phyloP scores from a whole-genome alignment of 2,888 invertebrate species.

The Drymonia ruficornis region DNA sequence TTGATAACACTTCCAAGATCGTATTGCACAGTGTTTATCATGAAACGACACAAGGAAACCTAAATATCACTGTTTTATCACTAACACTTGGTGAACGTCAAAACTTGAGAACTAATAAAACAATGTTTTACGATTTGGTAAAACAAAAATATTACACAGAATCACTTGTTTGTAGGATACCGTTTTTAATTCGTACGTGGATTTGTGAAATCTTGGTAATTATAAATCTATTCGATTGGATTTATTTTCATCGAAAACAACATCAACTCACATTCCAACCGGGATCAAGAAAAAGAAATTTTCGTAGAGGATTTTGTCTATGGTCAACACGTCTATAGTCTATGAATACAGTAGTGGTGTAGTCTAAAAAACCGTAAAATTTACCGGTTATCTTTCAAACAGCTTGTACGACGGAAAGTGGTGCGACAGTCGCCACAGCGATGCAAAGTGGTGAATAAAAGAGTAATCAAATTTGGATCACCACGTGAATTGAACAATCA shows the following conservation, averaged over 20 bases:
- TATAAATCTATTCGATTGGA: constrained; percentile 62
- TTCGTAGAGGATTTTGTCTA: constrained; percentile 48
- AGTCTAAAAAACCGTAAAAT: neutral
- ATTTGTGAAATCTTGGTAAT: constrained; percentile 38
- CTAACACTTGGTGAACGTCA: constrained; percentile 63
- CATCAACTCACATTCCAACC: constrained; percentile 80
- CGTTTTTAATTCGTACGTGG: constrained; percentile 44
- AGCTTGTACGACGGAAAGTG: too few relatives aligned
- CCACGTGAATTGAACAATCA: too few relatives aligned
- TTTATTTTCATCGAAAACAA: constrained; percentile 67
- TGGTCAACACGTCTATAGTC: too few relatives aligned
- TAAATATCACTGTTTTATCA: constrained; percentile 45
- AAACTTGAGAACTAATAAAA: constrained; percentile 46
- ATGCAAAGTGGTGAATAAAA: too few relatives aligned
- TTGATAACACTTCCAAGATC: constrained; percentile 10
- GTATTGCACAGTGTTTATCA: neutral
- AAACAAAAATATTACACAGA: constrained; percentile 61
- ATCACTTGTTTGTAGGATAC: constrained; percentile 57
- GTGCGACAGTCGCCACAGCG: too few relatives aligned
- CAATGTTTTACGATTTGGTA: constrained; percentile 29
- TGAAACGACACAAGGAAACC: constrained; percentile 20
- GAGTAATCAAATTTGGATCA: too few relatives aligned
- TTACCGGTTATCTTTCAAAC: neutral
- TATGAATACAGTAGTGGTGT: neutral
- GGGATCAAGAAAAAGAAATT: constrained; percentile 79